Conservation (phyloP, 2,888 invertebrate genomes). For the Ferdinandea cuprea region DNA sequence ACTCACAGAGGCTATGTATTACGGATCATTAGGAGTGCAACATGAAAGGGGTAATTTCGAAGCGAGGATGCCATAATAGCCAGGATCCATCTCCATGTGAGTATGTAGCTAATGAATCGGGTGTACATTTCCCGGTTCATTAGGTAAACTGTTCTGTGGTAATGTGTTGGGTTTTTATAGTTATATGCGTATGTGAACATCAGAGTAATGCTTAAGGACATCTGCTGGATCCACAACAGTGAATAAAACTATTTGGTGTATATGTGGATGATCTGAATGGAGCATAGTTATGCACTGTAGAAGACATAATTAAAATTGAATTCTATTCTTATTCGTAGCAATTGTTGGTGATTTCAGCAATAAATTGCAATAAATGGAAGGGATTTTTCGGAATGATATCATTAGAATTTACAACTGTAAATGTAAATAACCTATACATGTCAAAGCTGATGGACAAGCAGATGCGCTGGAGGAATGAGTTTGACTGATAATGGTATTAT, state of each 20-base stretch:
- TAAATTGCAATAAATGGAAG: too few species aligned
- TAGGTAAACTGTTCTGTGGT: conserved; percentile 23
- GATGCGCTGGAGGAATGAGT: too few species aligned
- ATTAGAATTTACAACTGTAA: neutral
- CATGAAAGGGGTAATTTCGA: conserved; percentile 31
- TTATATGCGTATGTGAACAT: conserved; percentile 13
- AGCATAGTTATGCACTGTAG: too few species aligned
- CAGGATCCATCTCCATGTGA: neutral
- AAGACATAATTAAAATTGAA: neutral
- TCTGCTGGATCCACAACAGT: neutral
- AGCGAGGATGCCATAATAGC: conserved; percentile 30
- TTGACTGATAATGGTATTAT: too few species aligned
- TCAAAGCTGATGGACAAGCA: too few species aligned
- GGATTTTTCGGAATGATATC: too few species aligned
- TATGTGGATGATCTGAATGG: neutral
- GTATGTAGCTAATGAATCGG: conserved; percentile 39
- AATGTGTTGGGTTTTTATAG: conserved; percentile 5
- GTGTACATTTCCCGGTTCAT: conserved; percentile 41
- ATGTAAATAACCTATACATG: too few species aligned
- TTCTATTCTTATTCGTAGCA: too few species aligned
- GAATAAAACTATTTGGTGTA: neutral
- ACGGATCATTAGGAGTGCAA: conserved; percentile 40
- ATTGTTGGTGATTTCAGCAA: too few species aligned
- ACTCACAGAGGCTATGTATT: neutral
- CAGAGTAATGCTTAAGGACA: neutral